A percentile compares a stretch with the other conserved stretches of the same genome.
Conservation (phyloP, 2,113 vertebrate species). For the Dromaius novaehollandiae region DNA sequence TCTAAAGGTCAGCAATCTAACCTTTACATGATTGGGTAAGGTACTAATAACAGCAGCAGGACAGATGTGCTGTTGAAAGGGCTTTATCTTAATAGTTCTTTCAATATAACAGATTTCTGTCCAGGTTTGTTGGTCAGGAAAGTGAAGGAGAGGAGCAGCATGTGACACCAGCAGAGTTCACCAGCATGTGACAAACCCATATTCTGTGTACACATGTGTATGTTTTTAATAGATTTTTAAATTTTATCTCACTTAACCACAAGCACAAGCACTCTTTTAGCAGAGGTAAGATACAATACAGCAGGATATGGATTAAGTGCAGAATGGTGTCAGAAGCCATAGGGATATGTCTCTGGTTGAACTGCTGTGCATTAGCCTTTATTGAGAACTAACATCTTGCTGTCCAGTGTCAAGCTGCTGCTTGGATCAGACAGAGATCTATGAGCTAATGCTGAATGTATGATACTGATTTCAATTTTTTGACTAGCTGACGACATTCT, state of each 20-base stretch:
- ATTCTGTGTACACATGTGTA: background rate
- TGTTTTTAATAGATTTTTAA: background rate
- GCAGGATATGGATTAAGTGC: background rate
- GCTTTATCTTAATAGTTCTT: background rate
- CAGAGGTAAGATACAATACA: background rate
- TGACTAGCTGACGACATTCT: background rate
- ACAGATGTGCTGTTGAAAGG: background rate
- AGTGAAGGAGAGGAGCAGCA: background rate
- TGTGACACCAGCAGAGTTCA: background rate
- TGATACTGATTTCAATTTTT: background rate
- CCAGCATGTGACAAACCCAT: background rate
- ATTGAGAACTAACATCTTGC: background rate
- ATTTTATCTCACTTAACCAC: background rate
- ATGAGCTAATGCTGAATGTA: background rate
- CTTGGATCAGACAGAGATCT: background rate
- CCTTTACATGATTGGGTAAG: background rate
- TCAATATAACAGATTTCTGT: background rate
- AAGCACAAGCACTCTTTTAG: background rate
- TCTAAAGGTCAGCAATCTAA: constrained; percentile 10
- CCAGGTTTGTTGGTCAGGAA: background rate
- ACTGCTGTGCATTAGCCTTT: background rate
- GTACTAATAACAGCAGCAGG: background rate
- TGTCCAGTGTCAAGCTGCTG: background rate
- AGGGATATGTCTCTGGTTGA: background rate
- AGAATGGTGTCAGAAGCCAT: background rate